Evolutionary conservation across 2,113 vertebrate genomes (phyloP), one percentile per base, ranked within the genome.

Genomic region (Helogale parvula): DNA sequence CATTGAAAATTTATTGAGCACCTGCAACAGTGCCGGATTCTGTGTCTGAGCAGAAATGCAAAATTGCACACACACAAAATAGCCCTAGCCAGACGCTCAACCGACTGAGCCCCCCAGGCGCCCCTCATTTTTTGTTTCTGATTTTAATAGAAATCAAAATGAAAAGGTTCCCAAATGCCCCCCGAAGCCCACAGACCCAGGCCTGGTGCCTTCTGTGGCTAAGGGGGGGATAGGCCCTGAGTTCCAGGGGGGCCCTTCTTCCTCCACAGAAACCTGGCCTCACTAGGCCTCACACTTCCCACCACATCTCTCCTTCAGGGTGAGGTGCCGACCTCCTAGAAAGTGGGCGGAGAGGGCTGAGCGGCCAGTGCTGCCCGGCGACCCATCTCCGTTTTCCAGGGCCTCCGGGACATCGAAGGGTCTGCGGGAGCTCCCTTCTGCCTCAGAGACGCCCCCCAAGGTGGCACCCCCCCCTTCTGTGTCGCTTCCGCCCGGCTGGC

Each of bases 161-260:
- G n/a, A 54, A 88, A 38, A 54, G 66, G 29, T 38, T 38, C 10
- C 54, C 45, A 7, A n/a, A n/a, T n/a, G n/a, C n/a, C 7, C 47
- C 66, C 35, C 10, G 23, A 5, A 25, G 1, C n/a, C 27, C 45
- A 35, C 11, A 15, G 65, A 25, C 45, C 41, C 3, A 19, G 27
- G 7, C 21, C 17, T 3, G 45, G 35, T 27, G 9, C 15, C 35
- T 33, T 8, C 83, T 47, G 63, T 9, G 11, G 17, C 65, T 35
- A 4, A 10, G 21, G 45, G 33, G n/a, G 33, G 50, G 23, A 3
- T 6, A 3, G 9, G 25, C 13, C 3, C 8, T 0, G 0, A 54
- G 85, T 25, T 23, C 3, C 13, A 9, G 2, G 3, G 21, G 33
- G 33, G 14, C 10, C 2, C 1, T 68, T 5, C n/a, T 16, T 47